These are phyloP conservation scores for Mechanitis mazaeus DNA, from an alignment of 2,888 invertebrate species.

Conservation along the genomic window DNA sequence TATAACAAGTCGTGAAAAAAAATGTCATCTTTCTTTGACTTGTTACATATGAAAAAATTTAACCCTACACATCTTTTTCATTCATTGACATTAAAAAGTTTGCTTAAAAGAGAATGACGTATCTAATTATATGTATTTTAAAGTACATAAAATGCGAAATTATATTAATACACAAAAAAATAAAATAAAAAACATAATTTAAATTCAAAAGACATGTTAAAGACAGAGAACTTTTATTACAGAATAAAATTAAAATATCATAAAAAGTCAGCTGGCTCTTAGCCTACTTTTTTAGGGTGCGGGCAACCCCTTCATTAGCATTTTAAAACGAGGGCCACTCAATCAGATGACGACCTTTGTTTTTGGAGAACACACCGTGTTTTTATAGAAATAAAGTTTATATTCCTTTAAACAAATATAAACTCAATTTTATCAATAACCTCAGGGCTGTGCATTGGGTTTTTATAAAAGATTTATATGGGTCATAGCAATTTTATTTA, in stretches of 20 bases:
- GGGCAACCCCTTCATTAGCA: constrained; percentile 47
- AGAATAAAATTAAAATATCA: not conserved
- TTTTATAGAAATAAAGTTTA: constrained; percentile 12
- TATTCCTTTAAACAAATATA: constrained; percentile 6
- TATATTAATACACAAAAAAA: not conserved
- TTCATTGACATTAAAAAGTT: no score
- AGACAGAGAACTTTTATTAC: no score
- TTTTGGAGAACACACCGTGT: constrained; percentile 13
- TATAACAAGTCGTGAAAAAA: no score
- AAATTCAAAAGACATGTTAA: no score
- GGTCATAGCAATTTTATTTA: constrained; percentile 40
- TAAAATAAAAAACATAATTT: not conserved
- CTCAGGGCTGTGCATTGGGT: constrained; percentile 25
- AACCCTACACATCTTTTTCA: no score
- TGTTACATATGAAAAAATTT: no score
- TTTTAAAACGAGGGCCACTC: constrained; percentile 51
- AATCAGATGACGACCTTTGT: constrained; percentile 24
- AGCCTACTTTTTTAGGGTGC: constrained; percentile 36
- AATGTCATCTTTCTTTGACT: no score
- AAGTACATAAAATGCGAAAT: no score
- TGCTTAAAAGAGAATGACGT: no score
- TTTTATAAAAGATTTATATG: constrained; percentile 44
- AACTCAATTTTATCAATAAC: constrained; percentile 15
- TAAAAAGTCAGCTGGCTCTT: constrained; percentile 21
- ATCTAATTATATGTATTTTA: no score